Base-by-base conservation (phyloP, 2,888 invertebrate species). In the Xestia c-nigrum region DNA sequence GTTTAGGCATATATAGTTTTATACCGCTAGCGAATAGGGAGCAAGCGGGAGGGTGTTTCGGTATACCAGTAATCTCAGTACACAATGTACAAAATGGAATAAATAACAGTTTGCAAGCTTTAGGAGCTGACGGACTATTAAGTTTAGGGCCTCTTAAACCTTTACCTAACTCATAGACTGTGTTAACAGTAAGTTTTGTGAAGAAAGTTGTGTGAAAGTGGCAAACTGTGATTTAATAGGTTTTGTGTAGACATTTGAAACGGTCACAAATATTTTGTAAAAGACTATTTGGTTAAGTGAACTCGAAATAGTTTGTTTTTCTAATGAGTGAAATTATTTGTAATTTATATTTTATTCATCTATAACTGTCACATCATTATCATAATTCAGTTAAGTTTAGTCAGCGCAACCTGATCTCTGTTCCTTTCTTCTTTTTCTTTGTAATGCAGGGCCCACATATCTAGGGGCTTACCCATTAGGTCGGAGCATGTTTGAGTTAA, bases 71-170 rank as follows among this genome's bases (percentile, higher is more conserved):
- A 77, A 97, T 98, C 72, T 97, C 98, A 3, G 97, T 97, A 70
- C 97, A 98, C 88, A 97, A 97, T 80, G 97, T 97, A 78, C 96
- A 97, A 80, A 97, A 97, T 89, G 97, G 97, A 1, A 93, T 97
- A 67, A 97, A 97, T 66, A 97, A 96, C 90, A 92, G 94, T 76
- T 94, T 98, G 85, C 97, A 97, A 71, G 97, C 97, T 12, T 94
- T 98, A 14, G 98, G 98, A 74, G 98, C 98, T 6, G 97, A 97
- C 55, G 98, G 98, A 16, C 97, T 98, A 76, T 93, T 98, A 73
- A 98, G 98, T 88, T 95, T 98, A 89, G 98, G 98, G 0, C 98
- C 98, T 7, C 95, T 98, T 2, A 97, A 97, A 92, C 97, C 97
- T 9, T 93, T 97, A 91, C 96, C 97, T 68, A 96, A 96, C 84